Percentiles rank a stretch among this genome's conserved stretches.
These are phyloP conservation scores for Prietella phreatophila DNA, from an alignment of 2,113 vertebrate genomes.

Conservation along the genomic window DNA sequence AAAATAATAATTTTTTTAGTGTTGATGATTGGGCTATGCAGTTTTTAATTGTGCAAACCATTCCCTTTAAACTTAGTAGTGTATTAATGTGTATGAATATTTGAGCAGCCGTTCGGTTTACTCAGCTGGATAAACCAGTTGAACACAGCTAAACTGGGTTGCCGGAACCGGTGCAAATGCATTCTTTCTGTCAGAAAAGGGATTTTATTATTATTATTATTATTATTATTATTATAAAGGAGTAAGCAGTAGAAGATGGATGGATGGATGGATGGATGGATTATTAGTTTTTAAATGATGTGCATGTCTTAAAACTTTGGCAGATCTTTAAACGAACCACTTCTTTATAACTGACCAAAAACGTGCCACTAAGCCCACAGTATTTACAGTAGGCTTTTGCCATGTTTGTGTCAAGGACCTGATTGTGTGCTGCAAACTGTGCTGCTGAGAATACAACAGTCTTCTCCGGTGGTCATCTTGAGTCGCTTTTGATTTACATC, in stretches of 20 bases:
- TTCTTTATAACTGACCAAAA: constrained; percentile 38
- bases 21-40: not conserved
- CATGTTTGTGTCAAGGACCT: constrained; percentile 1
- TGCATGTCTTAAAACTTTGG: not conserved
- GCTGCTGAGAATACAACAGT: constrained; percentile 15
- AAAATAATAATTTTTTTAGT: too few species aligned
- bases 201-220: not conserved
- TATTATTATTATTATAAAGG: too few species aligned
- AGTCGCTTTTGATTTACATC: not conserved
- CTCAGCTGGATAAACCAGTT: not conserved
- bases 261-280: too few species aligned
- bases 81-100: not conserved
- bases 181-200: constrained; percentile 19
- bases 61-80: not conserved
- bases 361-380: constrained; percentile 33
- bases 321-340: not conserved
- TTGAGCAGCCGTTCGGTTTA: constrained; percentile 14
- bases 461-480: not conserved
- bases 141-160: not conserved
- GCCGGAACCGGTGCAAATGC: not conserved
- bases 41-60: not conserved
- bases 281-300: not conserved
- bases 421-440: constrained; percentile 20
- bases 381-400: constrained; percentile 1
- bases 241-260: too few species aligned